A percentile compares a stretch with the other conserved stretches of the same genome.
Evolutionary conservation across 2,797 vertebrate genomes (phyloP).

Genomic region (Petrocephalus schoutedeni): DNA sequence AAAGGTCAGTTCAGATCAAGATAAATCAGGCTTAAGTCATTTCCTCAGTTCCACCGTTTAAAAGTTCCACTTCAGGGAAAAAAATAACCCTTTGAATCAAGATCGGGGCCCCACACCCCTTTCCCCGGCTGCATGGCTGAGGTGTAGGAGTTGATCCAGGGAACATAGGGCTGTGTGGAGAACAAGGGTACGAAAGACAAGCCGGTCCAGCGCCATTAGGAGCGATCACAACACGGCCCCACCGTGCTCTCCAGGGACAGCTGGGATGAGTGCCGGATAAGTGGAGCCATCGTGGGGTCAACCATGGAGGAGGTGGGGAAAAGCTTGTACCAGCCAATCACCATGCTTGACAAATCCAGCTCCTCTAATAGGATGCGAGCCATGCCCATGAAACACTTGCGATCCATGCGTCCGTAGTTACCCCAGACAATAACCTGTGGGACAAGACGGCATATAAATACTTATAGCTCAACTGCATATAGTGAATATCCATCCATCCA

Average conservation of each 20-base stretch:
- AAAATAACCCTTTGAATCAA: neutral
- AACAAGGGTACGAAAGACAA: constrained; percentile 55
- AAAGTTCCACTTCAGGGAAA: constrained; percentile 15
- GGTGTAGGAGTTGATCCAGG: constrained; percentile 57
- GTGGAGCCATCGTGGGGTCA: constrained; percentile 85
- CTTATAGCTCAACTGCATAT: neutral
- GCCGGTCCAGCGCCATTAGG: constrained; percentile 64
- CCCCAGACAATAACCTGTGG: constrained; percentile 95
- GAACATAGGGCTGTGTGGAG: constrained; percentile 59
- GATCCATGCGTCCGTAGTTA: constrained; percentile 96
- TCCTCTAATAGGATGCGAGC: constrained; percentile 95
- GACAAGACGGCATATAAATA: neutral
- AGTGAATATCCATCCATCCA: no score
- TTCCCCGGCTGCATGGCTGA: constrained; percentile 47
- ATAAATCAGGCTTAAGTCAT: constrained; percentile 47
- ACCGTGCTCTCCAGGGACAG: constrained; percentile 96
- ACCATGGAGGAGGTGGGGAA: constrained; percentile 99
- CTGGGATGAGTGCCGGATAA: constrained; percentile 96
- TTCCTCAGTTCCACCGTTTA: neutral
- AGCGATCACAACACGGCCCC: constrained; percentile 90
- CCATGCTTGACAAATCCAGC: constrained; percentile 90
- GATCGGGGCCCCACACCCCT: constrained; percentile 43
- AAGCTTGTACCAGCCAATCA: constrained; percentile 99
- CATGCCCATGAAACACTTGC: constrained; percentile 98
- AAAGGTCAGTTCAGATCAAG: constrained; percentile 44